These are phyloP conservation scores for Neosilurus mollespiculum DNA, from an alignment of 2,797 vertebrate genomes.

Conservation along the genomic window DNA sequence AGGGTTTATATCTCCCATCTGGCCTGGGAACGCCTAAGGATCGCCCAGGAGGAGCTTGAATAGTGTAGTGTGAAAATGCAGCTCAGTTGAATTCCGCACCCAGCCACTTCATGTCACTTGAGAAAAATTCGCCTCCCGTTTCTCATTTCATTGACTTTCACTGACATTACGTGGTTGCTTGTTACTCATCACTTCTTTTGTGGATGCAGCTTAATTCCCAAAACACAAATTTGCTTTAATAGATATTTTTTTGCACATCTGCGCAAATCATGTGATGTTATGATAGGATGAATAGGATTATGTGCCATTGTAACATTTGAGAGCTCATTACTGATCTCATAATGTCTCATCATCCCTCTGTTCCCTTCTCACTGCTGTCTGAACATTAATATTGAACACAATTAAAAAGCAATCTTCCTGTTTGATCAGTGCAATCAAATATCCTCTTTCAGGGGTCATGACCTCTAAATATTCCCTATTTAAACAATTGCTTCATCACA, in stretches of 20 bases:
- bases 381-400: constrained; percentile 40
- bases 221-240: constrained; percentile 29
- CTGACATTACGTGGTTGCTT: no score
- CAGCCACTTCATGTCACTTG: no score
- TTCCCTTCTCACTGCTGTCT: background rate
- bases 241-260: background rate
- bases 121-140: no score
- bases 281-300: constrained; percentile 37
- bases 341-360: constrained; percentile 13
- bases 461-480: constrained; percentile 57
- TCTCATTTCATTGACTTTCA: no score
- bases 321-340: constrained; percentile 29
- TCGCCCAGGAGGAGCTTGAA: no score
- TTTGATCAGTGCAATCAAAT: constrained; percentile 48
- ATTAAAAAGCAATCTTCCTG: constrained; percentile 39
- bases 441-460: constrained; percentile 37
- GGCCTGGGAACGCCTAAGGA: no score
- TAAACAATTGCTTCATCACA: constrained; percentile 49
- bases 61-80: no score
- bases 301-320: constrained; percentile 27
- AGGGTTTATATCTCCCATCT: no score
- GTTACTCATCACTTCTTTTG: no score
- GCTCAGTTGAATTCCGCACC: no score
- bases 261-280: constrained; percentile 23
- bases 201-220: background rate